Percentiles rank a stretch among this genome's conserved stretches.
phyloP scores from a whole-genome alignment of 2,113 vertebrate species.

The Meriones unguiculatus region DNA sequence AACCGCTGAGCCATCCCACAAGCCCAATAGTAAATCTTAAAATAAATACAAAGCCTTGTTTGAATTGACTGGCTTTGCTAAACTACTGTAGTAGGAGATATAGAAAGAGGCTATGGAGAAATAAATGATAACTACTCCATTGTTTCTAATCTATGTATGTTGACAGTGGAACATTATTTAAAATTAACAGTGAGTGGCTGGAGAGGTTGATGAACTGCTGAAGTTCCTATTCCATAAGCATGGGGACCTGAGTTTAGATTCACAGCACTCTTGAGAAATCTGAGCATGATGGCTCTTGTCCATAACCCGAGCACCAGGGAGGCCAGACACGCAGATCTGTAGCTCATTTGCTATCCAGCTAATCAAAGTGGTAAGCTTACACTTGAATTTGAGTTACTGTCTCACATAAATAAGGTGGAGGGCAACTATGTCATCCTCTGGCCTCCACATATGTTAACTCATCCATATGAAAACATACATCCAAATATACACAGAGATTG shows the following conservation, averaged over 20 bases:
- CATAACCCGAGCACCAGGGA: background rate
- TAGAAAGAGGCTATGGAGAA: constrained; percentile 19
- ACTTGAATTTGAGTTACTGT: background rate
- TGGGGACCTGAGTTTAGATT: background rate
- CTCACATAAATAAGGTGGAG: background rate
- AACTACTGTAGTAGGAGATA: background rate
- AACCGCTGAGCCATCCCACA: too few species aligned
- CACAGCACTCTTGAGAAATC: too few species aligned
- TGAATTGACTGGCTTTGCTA: constrained; percentile 50
- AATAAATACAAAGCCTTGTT: background rate
- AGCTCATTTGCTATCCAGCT: background rate
- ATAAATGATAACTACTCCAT: constrained; percentile 18
- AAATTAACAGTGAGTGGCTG: background rate
- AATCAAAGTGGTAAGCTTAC: background rate
- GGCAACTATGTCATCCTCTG: background rate
- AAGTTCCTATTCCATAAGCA: background rate
- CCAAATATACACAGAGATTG: background rate
- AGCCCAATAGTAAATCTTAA: too few species aligned
- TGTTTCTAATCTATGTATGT: constrained; percentile 8
- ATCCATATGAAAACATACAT: too few species aligned
- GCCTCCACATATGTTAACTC: background rate
- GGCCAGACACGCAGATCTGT: background rate
- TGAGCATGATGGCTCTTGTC: background rate
- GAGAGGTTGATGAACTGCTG: background rate
- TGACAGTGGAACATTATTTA: constrained; percentile 9